Base-by-base conservation (phyloP, 2,113 vertebrate species). In the Scalopus aquaticus region DNA sequence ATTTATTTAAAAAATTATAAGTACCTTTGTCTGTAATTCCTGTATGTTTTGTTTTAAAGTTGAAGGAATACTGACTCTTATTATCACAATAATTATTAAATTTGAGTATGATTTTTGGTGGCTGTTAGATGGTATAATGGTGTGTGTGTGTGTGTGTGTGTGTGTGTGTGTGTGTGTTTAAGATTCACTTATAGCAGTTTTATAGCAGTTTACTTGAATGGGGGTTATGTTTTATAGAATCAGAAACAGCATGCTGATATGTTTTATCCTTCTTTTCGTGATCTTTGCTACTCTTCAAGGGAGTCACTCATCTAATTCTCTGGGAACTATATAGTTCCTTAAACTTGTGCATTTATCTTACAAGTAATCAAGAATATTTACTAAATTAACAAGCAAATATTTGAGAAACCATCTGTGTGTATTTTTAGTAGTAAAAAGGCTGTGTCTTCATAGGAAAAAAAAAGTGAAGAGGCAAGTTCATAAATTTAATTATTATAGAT, bases 401-500 rank as follows among this genome's bases (percentile, higher is more conserved):
- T 90, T 92, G 35, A 73, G 82, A 93, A 84, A 16, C 19, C 32
- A 84, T 64, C 2, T 65, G 5, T 69, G 20, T 72, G 7, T 67
- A 84, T 88, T 92, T 93, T 95, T 77, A 94, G 83, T 62, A 77
- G 60, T 32, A 91, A 76, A 17, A 79, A 83, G 32, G 3, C 9
- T 86, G 24, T 82, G 62, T 74, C 67, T 96, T 96, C 42, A 46
- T 51, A 91, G 37, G 17, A 54, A 91, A 90, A 88, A n/a, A 32
- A 9, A 54, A 76, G 24, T 87, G 37, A 95, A 86, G 44, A 30
- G 84, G n/a, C 4, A 0, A 84, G 46, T 77, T 91, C 82, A 80
- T 87, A 37, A 77, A 91, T 87, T 95, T 97, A 97, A 96, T 97
- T 90, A 91, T 94, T 84, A 96, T 42, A 95, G 83, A 95, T 60